phyloP scores from a whole-genome alignment of 2,888 invertebrate genomes.

The Vesta saturnalis region DNA sequence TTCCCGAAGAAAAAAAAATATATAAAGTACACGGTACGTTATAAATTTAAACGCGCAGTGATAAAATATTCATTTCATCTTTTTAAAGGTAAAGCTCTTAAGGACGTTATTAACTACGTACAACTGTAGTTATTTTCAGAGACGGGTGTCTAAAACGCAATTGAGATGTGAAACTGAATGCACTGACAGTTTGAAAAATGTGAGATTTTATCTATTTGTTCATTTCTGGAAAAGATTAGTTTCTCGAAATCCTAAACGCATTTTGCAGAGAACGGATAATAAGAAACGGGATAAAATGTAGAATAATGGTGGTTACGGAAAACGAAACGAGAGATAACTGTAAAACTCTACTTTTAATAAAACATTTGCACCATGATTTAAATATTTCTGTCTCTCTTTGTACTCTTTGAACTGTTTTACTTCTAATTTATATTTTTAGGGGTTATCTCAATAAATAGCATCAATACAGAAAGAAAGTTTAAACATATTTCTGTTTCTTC shows the following conservation, averaged over 20 bases:
- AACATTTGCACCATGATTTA: neutral
- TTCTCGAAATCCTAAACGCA: conserved; percentile 31
- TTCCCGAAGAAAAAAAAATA: conserved; percentile 20
- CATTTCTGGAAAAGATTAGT: conserved; percentile 35
- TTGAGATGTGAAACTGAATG: conserved; percentile 27
- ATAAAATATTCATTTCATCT: conserved; percentile 19
- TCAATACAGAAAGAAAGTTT: no score
- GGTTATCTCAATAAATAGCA: no score
- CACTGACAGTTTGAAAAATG: conserved; percentile 35
- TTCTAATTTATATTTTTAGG: no score
- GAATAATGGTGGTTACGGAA: conserved; percentile 26
- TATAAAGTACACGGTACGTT: conserved; percentile 15
- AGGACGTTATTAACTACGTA: conserved; percentile 6
- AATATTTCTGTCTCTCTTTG: neutral
- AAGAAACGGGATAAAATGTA: conserved; percentile 29
- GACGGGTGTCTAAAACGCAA: conserved; percentile 24
- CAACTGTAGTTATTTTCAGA: conserved; percentile 15
- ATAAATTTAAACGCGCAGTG: conserved; percentile 19
- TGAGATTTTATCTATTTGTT: conserved; percentile 36
- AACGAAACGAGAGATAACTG: conserved; percentile 11
- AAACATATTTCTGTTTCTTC: no score
- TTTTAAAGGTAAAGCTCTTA: neutral
- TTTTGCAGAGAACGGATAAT: conserved; percentile 23
- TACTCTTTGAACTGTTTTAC: neutral
- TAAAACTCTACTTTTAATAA: conserved; percentile 3